Evolutionary conservation across 2,888 invertebrate genomes (phyloP).

Genomic region (Ochropleura plecta): DNA sequence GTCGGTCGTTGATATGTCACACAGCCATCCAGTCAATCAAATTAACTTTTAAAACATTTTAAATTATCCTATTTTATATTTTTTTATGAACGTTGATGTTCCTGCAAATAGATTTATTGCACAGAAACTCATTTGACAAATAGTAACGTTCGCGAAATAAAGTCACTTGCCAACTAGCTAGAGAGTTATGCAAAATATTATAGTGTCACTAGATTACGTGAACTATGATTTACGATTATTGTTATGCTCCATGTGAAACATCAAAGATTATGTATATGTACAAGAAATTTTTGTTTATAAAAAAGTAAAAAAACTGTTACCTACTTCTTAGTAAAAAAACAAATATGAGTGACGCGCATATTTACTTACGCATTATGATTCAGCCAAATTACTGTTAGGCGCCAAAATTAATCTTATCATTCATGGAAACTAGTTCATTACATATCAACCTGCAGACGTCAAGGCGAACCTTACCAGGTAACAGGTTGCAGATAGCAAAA

Average conservation of each 20-base stretch:
- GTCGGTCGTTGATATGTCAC: slow-evolving; percentile 2
- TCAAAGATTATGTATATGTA: neutral
- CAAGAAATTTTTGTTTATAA: neutral
- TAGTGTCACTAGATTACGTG: slow-evolving; percentile 38
- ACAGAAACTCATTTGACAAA: slow-evolving; percentile 41
- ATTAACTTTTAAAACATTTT: slow-evolving; percentile 1
- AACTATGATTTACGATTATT: slow-evolving; percentile 33
- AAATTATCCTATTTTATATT: slow-evolving; percentile 12
- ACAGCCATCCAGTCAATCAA: slow-evolving; percentile 12
- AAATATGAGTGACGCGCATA: slow-evolving; percentile 6
- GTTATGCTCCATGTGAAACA: slow-evolving; percentile 3
- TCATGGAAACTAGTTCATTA: slow-evolving; percentile 81
- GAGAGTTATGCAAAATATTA: slow-evolving; percentile 28
- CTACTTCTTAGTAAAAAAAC: slow-evolving; percentile 9
- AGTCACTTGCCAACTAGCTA: slow-evolving; percentile 46
- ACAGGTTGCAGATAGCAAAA: slow-evolving; percentile 72
- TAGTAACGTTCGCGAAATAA: slow-evolving; percentile 38
- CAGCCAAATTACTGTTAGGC: slow-evolving; percentile 70
- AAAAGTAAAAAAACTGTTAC: neutral
- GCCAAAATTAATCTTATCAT: slow-evolving; percentile 83
- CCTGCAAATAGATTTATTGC: slow-evolving; percentile 46
- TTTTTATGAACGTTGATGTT: slow-evolving; percentile 3
- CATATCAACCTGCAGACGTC: slow-evolving; percentile 72
- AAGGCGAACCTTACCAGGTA: slow-evolving; percentile 74
- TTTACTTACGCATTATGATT: slow-evolving; percentile 57